Percentiles rank a stretch among this genome's conserved stretches.
phyloP scores from a whole-genome alignment of 2,113 vertebrate genomes.

The Cercopithecus mona region DNA sequence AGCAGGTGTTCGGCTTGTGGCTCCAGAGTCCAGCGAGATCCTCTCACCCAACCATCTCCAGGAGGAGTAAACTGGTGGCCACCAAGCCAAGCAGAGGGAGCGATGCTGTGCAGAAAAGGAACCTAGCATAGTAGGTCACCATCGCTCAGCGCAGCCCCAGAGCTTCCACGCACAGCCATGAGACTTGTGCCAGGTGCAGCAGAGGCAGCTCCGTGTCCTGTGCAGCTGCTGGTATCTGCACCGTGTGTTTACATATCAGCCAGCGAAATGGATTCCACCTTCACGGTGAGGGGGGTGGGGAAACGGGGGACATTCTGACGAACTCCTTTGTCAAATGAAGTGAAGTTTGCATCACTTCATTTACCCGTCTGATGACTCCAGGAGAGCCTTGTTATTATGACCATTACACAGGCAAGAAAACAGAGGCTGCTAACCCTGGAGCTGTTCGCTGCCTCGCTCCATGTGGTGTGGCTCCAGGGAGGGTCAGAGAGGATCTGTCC shows the following conservation, averaged over 20 bases:
- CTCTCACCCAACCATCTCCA: background rate
- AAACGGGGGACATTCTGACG: rapidly evolving
- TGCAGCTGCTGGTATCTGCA: background rate
- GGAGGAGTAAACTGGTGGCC: background rate
- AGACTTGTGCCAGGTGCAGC: too few species aligned
- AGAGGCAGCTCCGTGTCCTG: too few species aligned
- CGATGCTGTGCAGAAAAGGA: background rate
- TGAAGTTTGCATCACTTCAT: background rate
- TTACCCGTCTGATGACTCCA: rapidly evolving
- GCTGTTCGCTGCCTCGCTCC: rapidly evolving
- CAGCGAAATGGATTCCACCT: rapidly evolving
- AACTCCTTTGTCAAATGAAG: too few species aligned
- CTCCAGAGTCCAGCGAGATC: too few species aligned
- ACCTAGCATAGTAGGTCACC: too few species aligned
- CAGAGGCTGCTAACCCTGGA: rapidly evolving
- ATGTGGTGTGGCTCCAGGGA: rapidly evolving
- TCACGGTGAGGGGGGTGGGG: rapidly evolving
- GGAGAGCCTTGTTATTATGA: rapidly evolving
- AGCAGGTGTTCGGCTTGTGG: too few species aligned
- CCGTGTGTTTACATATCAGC: background rate
- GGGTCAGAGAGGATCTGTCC: rapidly evolving
- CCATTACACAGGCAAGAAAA: too few species aligned
- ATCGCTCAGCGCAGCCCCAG: too few species aligned
- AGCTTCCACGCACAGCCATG: too few species aligned
- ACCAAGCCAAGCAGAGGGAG: rapidly evolving